Evolutionary conservation across 2,113 vertebrate genomes (phyloP).

Genomic region (Rhagologus leucostigma): DNA sequence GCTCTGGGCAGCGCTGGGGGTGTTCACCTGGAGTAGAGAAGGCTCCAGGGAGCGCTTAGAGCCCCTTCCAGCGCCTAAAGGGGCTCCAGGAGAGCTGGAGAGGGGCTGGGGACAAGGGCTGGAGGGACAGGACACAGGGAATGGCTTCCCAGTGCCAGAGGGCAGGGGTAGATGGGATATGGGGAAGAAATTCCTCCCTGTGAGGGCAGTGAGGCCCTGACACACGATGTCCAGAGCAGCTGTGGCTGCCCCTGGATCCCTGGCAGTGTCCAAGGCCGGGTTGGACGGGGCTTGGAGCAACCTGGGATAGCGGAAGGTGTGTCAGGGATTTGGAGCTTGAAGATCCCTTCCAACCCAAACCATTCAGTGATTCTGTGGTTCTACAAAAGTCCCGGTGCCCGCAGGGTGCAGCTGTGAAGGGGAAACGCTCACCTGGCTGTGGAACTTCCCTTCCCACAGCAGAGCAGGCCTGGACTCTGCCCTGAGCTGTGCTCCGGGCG

Average conservation of each 20-base stretch:
- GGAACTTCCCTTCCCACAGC: not conserved
- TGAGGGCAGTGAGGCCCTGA: not conserved
- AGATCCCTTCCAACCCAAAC: not conserved
- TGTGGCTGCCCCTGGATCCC: not conserved
- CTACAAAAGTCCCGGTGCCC: fast-evolving
- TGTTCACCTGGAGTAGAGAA: not conserved
- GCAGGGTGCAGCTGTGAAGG: too few species aligned
- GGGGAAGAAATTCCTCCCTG: not conserved
- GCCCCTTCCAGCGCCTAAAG: not conserved
- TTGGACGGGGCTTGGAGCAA: not conserved
- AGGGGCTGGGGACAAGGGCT: not conserved
- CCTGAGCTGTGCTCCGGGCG: fast-evolving
- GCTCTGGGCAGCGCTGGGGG: not conserved
- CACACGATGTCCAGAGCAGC: not conserved
- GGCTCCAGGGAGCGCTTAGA: not conserved
- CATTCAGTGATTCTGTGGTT: not conserved
- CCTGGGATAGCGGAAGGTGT: fast-evolving
- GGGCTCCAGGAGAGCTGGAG: not conserved
- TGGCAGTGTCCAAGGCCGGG: not conserved
- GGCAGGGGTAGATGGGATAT: not conserved
- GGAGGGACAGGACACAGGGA: too few species aligned
- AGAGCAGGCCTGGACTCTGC: not conserved
- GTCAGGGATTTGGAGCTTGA: not conserved
- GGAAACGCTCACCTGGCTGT: not conserved
- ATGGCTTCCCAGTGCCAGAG: not conserved